Percentiles rank a stretch among this genome's conserved stretches.
These are phyloP conservation scores for Ptilorrhoa leucosticta DNA, from an alignment of 2,113 vertebrate genomes.

Conservation along the genomic window DNA sequence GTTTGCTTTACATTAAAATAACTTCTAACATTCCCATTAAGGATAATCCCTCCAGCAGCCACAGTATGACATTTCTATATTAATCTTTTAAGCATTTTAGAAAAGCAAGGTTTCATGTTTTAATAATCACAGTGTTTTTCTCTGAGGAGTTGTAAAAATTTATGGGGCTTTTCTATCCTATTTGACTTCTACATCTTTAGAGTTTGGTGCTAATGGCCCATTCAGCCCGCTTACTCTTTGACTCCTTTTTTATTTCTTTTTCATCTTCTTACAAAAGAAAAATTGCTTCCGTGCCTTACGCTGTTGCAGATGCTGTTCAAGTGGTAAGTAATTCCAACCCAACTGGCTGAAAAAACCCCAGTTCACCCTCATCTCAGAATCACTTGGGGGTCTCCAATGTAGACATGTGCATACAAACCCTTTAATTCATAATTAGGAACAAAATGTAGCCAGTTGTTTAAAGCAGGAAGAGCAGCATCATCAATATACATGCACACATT, in stretches of 20 bases:
- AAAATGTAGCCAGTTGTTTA: not conserved
- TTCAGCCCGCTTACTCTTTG: conserved; percentile 50
- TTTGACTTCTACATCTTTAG: conserved; percentile 65
- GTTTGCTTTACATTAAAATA: conserved; percentile 69
- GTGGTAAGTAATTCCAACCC: conserved; percentile 2
- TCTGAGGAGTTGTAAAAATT: conserved; percentile 67
- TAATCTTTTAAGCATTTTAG: conserved; percentile 68
- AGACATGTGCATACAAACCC: not conserved
- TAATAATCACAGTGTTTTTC: conserved; percentile 65
- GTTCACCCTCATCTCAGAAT: not conserved
- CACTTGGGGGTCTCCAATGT: not conserved
- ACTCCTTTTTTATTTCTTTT: conserved; percentile 53
- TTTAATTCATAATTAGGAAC: conserved; percentile 17
- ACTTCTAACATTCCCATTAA: conserved; percentile 64
- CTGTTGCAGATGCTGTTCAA: conserved; percentile 42
- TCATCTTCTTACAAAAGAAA: conserved; percentile 54
- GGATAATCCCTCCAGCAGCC: conserved; percentile 62
- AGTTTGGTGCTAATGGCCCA: conserved; percentile 62
- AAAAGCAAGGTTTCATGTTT: conserved; percentile 69
- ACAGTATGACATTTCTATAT: conserved; percentile 62
- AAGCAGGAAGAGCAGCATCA: not conserved
- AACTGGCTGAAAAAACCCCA: not conserved
- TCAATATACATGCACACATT: not conserved
- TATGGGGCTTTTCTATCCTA: conserved; percentile 67
- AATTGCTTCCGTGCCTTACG: not conserved